phyloP scores from a whole-genome alignment of 1,140 invertebrate species.

The Harpegnathos saltator region DNA sequence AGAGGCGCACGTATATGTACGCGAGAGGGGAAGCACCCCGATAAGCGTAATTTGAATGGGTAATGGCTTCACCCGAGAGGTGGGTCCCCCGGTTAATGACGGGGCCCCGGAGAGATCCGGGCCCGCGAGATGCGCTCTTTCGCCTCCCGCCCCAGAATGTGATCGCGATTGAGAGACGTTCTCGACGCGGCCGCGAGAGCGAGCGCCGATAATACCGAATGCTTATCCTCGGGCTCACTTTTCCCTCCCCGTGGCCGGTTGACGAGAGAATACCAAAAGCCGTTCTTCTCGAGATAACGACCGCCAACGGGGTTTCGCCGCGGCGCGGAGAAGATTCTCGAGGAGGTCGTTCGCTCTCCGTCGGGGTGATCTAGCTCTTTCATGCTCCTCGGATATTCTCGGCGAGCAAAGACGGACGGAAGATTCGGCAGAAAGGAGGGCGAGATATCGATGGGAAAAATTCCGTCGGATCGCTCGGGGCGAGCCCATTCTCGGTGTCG shows the following conservation, averaged over 20 bases:
- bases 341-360: too few species aligned
- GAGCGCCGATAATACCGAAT: slow-evolving; percentile 48
- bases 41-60: slow-evolving; percentile 82
- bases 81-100: slow-evolving; percentile 77
- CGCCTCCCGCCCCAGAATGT: not conserved
- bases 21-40: slow-evolving; percentile 66
- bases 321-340: not conserved
- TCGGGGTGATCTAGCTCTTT: too few species aligned
- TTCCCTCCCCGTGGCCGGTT: too few species aligned
- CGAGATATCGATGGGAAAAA: not conserved
- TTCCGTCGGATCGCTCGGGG: not conserved
- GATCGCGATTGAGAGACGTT: slow-evolving; percentile 68
- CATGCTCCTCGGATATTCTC: too few species aligned
- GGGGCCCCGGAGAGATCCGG: slow-evolving; percentile 65
- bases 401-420: too few species aligned
- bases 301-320: not conserved
- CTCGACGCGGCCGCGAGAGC: slow-evolving; percentile 46
- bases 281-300: not conserved
- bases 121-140: slow-evolving; percentile 62
- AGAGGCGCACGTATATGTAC: slow-evolving; percentile 70
- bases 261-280: too few species aligned
- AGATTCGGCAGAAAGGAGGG: too few species aligned
- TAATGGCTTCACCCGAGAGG: slow-evolving; percentile 76
- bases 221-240: not conserved
- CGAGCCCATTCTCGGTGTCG: not conserved